Percentiles rank a stretch among this genome's conserved stretches.
phyloP scores from a whole-genome alignment of 2,113 vertebrate genomes.

The Datnioides undecimradiatus region DNA sequence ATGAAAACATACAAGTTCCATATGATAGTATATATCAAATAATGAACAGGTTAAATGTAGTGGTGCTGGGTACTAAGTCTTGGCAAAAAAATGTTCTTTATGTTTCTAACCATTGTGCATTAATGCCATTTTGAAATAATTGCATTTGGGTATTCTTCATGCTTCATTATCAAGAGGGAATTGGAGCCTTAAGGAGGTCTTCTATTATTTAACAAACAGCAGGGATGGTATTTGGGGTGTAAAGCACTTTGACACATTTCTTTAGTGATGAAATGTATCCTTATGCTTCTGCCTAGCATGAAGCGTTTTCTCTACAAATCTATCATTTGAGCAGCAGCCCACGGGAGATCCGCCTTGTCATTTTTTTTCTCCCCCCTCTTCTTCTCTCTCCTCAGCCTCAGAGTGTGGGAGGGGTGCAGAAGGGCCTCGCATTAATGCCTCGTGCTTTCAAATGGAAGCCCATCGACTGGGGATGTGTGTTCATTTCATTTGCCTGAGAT shows the following conservation, averaged over 20 bases:
- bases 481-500: constrained; percentile 74
- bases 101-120: neutral
- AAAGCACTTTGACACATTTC: constrained; percentile 61
- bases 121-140: constrained; percentile 27
- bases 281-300: constrained; percentile 34
- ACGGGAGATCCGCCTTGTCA: constrained; percentile 60
- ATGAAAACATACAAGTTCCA: neutral
- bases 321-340: constrained; percentile 61
- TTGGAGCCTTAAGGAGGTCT: neutral
- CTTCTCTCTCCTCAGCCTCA: constrained; percentile 26
- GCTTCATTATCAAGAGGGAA: constrained; percentile 25
- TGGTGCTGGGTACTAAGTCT: neutral
- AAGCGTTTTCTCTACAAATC: constrained; percentile 59
- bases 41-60: neutral
- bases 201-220: constrained; percentile 59
- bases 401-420: constrained; percentile 51
- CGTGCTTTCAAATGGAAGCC: constrained; percentile 64
- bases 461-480: constrained; percentile 65
- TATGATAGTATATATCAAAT: neutral
- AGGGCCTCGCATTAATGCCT: constrained; percentile 54
- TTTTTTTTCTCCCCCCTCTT: neutral
- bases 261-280: constrained; percentile 60
- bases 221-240: constrained; percentile 42
- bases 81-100: neutral
- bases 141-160: constrained; percentile 45